Conservation (phyloP, 1,140 invertebrate species). For the Orius insidiosus region DNA sequence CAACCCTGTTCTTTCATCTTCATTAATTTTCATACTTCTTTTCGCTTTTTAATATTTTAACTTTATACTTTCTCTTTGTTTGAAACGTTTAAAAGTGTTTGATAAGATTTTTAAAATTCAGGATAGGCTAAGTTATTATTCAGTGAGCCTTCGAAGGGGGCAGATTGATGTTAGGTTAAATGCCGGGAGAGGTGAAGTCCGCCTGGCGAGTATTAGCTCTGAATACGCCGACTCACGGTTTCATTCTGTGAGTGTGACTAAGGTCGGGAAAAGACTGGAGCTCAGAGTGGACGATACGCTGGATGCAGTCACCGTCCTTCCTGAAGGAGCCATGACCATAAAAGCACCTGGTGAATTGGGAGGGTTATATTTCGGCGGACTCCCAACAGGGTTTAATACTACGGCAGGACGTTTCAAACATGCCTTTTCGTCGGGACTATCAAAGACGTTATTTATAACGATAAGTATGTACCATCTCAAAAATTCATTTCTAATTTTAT, state of each 20-base stretch:
- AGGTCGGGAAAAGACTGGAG: constrained; percentile 35
- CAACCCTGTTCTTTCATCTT: constrained; percentile 3
- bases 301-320: constrained; percentile 15
- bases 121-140: constrained; percentile 43
- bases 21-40: not conserved
- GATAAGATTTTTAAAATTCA: constrained; percentile 21
- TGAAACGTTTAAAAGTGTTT: not conserved
- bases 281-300: constrained; percentile 46
- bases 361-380: constrained; percentile 29
- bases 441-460: constrained; percentile 61
- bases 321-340: constrained; percentile 32
- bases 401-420: constrained; percentile 33
- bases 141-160: constrained; percentile 42
- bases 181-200: constrained; percentile 43
- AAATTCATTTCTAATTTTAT: constrained; percentile 17
- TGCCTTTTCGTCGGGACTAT: constrained; percentile 51
- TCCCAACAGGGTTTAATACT: constrained; percentile 33
- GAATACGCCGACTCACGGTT: constrained; percentile 29
- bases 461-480: constrained; percentile 39
- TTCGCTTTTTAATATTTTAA: not conserved
- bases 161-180: constrained; percentile 46
- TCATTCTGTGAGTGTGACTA: constrained; percentile 31
- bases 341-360: constrained; percentile 29
- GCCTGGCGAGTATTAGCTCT: constrained; percentile 21
- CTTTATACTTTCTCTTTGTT: not conserved